Evolutionary conservation across 2,797 vertebrate species (phyloP).

Genomic region (Chelmon rostratus): DNA sequence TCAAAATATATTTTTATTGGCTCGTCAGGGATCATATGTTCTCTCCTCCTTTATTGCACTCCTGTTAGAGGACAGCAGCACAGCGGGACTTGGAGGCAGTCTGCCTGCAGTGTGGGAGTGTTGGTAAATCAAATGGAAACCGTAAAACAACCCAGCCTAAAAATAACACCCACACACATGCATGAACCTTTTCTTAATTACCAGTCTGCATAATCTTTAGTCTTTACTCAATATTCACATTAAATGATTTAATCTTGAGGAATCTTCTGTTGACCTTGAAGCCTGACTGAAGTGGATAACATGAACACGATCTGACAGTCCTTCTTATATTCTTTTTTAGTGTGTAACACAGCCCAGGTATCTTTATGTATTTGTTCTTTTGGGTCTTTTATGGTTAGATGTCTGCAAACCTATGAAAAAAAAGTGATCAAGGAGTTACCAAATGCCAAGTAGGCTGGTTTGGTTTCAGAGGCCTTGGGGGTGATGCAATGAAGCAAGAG

Average conservation of each 20-base stretch:
- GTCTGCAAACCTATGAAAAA: not conserved
- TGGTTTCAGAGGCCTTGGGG: not conserved
- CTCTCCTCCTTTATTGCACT: not conserved
- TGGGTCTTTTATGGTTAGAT: not conserved
- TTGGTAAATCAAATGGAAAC: conserved; percentile 27
- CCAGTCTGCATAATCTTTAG: not conserved
- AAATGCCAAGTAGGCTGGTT: not conserved
- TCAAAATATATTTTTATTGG: not conserved
- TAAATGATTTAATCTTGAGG: not conserved
- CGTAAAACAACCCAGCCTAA: conserved; percentile 11
- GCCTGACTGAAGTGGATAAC: not conserved
- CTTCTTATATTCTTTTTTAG: not conserved
- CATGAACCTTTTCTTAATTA: not conserved
- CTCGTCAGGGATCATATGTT: not conserved
- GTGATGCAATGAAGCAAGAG: not conserved
- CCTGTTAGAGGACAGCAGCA: conserved; percentile 9
- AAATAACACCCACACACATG: conserved; percentile 17
- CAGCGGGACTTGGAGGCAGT: conserved; percentile 20
- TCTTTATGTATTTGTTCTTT: not conserved
- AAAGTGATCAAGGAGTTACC: not conserved
- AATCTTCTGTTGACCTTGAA: not conserved
- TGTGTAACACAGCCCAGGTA: not conserved
- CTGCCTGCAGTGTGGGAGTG: conserved; percentile 28
- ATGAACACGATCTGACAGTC: not conserved
- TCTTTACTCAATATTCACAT: not conserved